These are phyloP conservation scores for Mugil cephalus DNA, from an alignment of 2,113 vertebrate genomes.

Conservation along the genomic window DNA sequence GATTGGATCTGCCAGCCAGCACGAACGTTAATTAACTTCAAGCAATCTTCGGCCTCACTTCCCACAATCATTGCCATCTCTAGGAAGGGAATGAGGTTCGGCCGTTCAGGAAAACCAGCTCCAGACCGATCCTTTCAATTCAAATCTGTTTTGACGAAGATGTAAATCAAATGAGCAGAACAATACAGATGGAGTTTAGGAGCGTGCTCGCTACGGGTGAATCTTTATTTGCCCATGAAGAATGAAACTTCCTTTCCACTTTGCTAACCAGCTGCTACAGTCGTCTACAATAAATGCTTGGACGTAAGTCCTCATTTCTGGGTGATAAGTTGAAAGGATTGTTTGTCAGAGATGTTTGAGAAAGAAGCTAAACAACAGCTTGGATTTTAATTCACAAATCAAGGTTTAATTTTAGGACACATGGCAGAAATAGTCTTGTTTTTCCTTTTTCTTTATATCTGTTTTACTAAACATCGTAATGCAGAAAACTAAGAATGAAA, in stretches of 20 bases:
- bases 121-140: constrained; percentile 35
- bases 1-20: constrained; percentile 76
- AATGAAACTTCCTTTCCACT: neutral
- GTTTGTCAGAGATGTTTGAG: constrained; percentile 33
- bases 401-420: neutral
- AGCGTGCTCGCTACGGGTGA: neutral
- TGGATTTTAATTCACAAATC: constrained; percentile 34
- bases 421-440: constrained; percentile 3
- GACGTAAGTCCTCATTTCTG: constrained; percentile 4
- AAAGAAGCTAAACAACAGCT: constrained; percentile 25
- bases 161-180: constrained; percentile 47
- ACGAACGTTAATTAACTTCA: constrained; percentile 78
- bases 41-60: constrained; percentile 70
- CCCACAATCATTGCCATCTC: constrained; percentile 68
- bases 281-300: neutral
- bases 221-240: constrained; percentile 7
- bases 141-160: constrained; percentile 41
- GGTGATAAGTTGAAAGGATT: constrained; percentile 1
- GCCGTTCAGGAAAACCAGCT: constrained; percentile 55
- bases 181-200: constrained; percentile 39
- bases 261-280: constrained; percentile 16
- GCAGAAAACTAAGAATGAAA: no score
- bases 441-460: neutral
- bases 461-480: neutral
- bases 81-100: constrained; percentile 50